Base-by-base conservation (phyloP, 1,140 invertebrate species). In the Ephestia elutella region DNA sequence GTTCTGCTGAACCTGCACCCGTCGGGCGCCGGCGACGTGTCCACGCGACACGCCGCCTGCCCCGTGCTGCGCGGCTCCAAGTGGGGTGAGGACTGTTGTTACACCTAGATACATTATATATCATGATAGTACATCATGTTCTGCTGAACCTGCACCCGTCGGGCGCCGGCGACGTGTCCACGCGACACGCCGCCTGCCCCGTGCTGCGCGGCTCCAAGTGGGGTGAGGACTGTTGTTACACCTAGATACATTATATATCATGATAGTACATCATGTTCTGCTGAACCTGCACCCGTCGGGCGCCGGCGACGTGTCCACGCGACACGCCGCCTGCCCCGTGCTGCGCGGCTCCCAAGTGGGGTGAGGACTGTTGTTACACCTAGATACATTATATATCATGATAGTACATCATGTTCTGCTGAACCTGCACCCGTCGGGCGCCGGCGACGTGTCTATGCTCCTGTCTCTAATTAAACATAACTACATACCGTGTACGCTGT, bases 311-410 rank as follows among this genome's bases (percentile, higher is more conserved):
- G 92, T 94, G 61, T 90, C 92, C 70, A 99, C 98, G 0, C 90
- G 97, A 57, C 98, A 99, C 90, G 98, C 98, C 9, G 98, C 97
- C 17, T 99, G 98, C 89, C 98, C 98, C 18, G 98, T 99, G 38
- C 91, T 99, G 10, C 93, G 96, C 1, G 98, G 98, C 55, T 94
- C 94, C n/a, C 20, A 99, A 99, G 91, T 99, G 98, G 98, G 96
- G 95, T 96, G 88, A 78, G 90, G n/a, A n/a, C 7, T 25, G 2
- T 7, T 25, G 21, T 25, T 25, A 25, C 21, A 25, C 21, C 21
- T 25, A 98, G 94, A n/a, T n/a, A n/a, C n/a, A n/a, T n/a, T n/a
- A n/a, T n/a, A n/a, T n/a, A n/a, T n/a, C n/a, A n/a, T n/a, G n/a
- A n/a, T n/a, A n/a, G n/a, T n/a, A n/a, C n/a, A n/a, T n/a, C n/a